phyloP scores from a whole-genome alignment of 2,888 invertebrate species.

The Chymomyza procnemis region DNA sequence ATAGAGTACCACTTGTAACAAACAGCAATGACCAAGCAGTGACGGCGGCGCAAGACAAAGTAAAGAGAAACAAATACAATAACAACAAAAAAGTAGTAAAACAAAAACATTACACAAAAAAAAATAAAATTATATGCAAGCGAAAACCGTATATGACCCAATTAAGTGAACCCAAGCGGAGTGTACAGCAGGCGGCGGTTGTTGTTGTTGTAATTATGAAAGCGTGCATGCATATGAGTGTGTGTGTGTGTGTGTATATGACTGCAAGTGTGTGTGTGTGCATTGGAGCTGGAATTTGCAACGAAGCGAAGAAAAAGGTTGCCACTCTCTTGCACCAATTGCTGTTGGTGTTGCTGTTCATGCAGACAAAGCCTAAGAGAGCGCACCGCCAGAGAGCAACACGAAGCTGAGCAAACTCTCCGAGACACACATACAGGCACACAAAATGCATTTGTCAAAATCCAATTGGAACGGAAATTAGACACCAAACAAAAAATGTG shows the following conservation, averaged over 20 bases:
- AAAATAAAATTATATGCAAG: constrained; percentile 50
- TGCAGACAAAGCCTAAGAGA: constrained; percentile 46
- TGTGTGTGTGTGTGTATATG: constrained; percentile 16
- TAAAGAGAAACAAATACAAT: constrained; percentile 13
- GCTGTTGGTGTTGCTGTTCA: constrained; percentile 34
- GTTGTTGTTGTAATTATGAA: constrained; percentile 63
- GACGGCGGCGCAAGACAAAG: constrained; percentile 38
- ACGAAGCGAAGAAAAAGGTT: constrained; percentile 68
- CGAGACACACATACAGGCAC: constrained; percentile 9
- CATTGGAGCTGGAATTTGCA: constrained; percentile 69
- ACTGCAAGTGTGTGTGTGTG: constrained; percentile 48
- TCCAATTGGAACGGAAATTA: constrained; percentile 54
- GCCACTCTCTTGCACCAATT: constrained; percentile 61
- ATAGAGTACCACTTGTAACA: background rate
- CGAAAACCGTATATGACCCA: constrained; percentile 72
- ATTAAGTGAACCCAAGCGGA: constrained; percentile 69
- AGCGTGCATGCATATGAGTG: constrained; percentile 34
- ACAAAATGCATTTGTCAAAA: constrained; percentile 47
- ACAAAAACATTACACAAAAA: constrained; percentile 33
- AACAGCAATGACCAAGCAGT: background rate
- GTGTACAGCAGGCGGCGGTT: constrained; percentile 38
- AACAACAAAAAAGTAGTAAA: background rate
- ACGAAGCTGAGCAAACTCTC: constrained; percentile 10
- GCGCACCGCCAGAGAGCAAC: constrained; percentile 18
- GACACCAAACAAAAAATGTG: background rate